Base-by-base conservation (phyloP, 2,888 invertebrate species). In the Meganola albula region DNA sequence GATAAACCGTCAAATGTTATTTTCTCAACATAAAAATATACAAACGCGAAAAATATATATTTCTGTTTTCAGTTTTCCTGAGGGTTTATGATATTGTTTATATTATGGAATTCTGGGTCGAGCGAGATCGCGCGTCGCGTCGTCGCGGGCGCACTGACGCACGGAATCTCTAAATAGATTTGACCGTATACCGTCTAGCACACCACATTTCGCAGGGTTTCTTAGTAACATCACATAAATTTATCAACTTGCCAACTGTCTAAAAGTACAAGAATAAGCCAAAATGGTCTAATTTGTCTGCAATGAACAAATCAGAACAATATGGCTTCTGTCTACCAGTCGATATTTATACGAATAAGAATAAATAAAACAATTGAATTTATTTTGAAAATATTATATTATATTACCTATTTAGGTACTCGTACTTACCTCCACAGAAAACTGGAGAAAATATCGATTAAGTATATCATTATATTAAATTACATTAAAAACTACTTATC, bases 401-500 rank as follows among this genome's bases (percentile, higher is more conserved):
- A 70, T 79, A 78, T 79, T 79, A 82, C 69, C 75, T 74, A 72
- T 68, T 75, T 63, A 74, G 70, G 69, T 75, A 73, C 58, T 67
- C 67, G 63, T 66, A 76, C 73, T 73, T 65, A 69, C 63, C 74
- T 72, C 65, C 69, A 20, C 53, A 67, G 66, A 71, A 71, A 70
- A 68, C 48, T 47, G 64, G 67, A 72, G 71, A 54, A 72, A 75
- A 74, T 73, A 75, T 65, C 66, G 64, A 74, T 74, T 71, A n/a
- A n/a, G n/a, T n/a, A 66, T 65, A 74, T 77, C 76, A 77, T 67
- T 76, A 77, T 67, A 76, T 80, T 78, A 79, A 77, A 79, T 79
- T 80, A 79, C 66, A 70, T 78, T 79, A 79, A 70, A 79, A 80
- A 79, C 77, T 82, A 84, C 68, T 69, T 78, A 79, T 63, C 73